Evolutionary conservation across 2,797 vertebrate species (phyloP).

Genomic region (Rachycentron canadum): DNA sequence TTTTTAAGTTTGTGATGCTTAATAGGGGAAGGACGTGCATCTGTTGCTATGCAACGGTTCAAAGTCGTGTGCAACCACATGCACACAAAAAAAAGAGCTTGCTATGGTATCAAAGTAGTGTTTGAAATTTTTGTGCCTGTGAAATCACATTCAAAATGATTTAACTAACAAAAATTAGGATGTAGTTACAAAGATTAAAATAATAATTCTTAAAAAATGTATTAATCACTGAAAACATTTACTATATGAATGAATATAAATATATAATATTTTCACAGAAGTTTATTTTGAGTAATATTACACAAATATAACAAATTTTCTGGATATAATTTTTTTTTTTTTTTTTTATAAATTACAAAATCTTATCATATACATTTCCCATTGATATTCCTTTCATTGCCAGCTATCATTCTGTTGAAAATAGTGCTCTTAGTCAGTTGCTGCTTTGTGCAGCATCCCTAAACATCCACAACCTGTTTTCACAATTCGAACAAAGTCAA

Average conservation of each 20-base stretch:
- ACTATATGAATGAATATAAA: too few species aligned
- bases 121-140: neutral
- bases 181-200: neutral
- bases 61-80: neutral
- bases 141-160: neutral
- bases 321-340: neutral
- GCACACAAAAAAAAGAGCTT: neutral
- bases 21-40: neutral
- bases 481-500: neutral
- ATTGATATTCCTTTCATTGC: neutral
- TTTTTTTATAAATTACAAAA: too few species aligned
- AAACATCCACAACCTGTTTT: neutral
- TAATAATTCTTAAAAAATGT: too few species aligned
- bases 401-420: neutral
- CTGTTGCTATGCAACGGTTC: conserved; percentile 42
- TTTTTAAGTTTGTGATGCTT: neutral
- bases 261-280: too few species aligned
- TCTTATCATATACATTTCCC: neutral
- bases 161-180: neutral
- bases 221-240: too few species aligned
- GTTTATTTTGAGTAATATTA: too few species aligned
- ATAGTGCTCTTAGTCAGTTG: neutral
- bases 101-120: neutral
- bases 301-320: too few species aligned
- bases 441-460: neutral